A percentile compares a stretch with the other conserved stretches of the same genome.
These are phyloP conservation scores for Eurytoma californica DNA, from an alignment of 2,888 invertebrate species.

Conservation along the genomic window DNA sequence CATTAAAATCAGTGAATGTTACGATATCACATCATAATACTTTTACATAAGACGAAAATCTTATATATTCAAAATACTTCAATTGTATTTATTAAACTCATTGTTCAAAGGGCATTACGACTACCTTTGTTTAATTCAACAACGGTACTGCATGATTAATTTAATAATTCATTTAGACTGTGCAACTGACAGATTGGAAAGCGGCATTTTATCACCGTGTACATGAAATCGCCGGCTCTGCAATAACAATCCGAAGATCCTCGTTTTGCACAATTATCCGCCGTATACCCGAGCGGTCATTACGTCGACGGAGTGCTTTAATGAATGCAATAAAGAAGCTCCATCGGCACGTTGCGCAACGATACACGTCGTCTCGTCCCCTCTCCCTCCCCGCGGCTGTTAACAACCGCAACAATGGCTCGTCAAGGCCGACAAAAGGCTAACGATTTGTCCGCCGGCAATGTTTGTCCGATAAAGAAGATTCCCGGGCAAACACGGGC, in stretches of 20 bases:
- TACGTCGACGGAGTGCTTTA: neutral
- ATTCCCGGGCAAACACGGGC: neutral
- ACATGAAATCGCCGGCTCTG: neutral
- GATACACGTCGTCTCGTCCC: neutral
- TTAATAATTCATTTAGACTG: too few species aligned
- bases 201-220: too few species aligned
- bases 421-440: conserved; percentile 26
- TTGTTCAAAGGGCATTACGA: too few species aligned
- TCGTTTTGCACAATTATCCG: conserved; percentile 18
- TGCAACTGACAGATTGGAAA: too few species aligned
- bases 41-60: too few species aligned
- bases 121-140: too few species aligned
- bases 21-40: too few species aligned
- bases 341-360: conserved; percentile 15
- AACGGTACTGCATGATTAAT: too few species aligned
- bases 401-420: conserved; percentile 2
- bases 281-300: neutral
- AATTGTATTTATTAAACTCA: too few species aligned
- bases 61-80: too few species aligned
- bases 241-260: conserved; percentile 19
- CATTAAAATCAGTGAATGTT: too few species aligned
- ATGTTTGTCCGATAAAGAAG: conserved; percentile 27
- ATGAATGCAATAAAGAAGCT: conserved; percentile 31
- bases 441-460: conserved; percentile 30
- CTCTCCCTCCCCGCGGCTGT: too few species aligned